Evolutionary conservation across 92 coral and sea anemone species (phyloP).

Genomic region (Umimayanthus chanpuru): DNA sequence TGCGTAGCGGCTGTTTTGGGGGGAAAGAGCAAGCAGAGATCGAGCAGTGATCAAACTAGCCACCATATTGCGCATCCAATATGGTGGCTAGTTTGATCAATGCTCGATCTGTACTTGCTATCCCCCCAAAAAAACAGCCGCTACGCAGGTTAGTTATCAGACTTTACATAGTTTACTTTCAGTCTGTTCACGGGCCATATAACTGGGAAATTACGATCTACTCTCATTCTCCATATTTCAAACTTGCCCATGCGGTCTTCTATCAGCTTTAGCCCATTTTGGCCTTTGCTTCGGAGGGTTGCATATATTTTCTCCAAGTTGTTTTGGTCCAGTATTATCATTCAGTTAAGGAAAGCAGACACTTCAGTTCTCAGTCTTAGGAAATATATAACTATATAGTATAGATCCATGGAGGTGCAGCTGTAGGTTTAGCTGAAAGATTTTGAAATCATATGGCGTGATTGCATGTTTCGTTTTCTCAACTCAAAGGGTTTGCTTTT

Average conservation of each 20-base stretch:
- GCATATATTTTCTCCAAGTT: too few relatives aligned
- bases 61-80: too few relatives aligned
- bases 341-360: background rate
- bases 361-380: background rate
- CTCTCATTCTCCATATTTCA: background rate
- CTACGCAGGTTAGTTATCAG: too few relatives aligned
- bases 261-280: background rate
- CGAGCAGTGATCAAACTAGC: too few relatives aligned
- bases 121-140: too few relatives aligned
- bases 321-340: background rate
- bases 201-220: background rate
- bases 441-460: background rate
- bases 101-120: too few relatives aligned
- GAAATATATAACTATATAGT: background rate
- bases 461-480: slow-evolving; percentile 1
- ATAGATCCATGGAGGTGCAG: background rate
- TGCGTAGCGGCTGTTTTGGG: too few relatives aligned
- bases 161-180: background rate
- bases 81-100: too few relatives aligned
- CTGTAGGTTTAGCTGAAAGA: background rate
- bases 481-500: background rate
- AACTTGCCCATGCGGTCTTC: background rate
- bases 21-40: too few relatives aligned
- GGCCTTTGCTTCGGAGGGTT: background rate
- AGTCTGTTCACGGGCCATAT: background rate